Evolutionary conservation across 1,140 invertebrate species (phyloP), one percentile per base, ranked within the genome.

Genomic region (Rhagoletis zephyria): DNA sequence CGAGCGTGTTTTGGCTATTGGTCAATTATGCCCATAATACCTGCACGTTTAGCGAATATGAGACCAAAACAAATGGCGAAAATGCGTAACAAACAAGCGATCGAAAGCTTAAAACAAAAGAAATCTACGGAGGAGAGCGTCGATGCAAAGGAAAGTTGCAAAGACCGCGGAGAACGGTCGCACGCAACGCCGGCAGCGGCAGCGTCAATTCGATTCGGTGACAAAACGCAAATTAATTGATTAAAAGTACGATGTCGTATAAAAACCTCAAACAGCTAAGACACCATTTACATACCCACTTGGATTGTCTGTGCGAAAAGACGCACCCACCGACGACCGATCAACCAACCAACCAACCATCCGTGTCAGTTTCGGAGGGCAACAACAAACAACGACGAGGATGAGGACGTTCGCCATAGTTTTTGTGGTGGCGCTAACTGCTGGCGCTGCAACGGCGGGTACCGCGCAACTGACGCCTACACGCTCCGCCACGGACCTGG

Each of bases 401-500:
- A 88, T 87, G 87, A 87, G 85, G n/a, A 88, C n/a, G 60, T 88
- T 70, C 12, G 59, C 61, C 45, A 60, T 87, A 64, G 12, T 88
- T 2, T 86, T 88, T 60, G 87, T 86, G 64, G 64, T 87, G 42
- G 88, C 87, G 56, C 60, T 87, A 77, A 67, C 85, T 14, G 59
- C 89, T 86, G 40, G 56, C 42, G 81, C 42, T 65, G 40, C 81
- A 81, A 59, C 48, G 4, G 85, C 74, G 19, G 67, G 67, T 1
- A 86, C 89, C 1, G 88, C 89, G 7, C 64, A 67, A 77, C 16
- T 61, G n/a, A 3, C 89, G 40, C 89, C 89, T 77, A 59, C 74
- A 2, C 90, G 90, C 81, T 94, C 95, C 45, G 95, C 95, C 6
- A 93, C 94, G 2, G 94, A 94, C 87, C 90, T 96, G 89, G 93